These are phyloP conservation scores for Phodopus roborovskii DNA, from an alignment of 2,113 vertebrate species.

Conservation along the genomic window DNA sequence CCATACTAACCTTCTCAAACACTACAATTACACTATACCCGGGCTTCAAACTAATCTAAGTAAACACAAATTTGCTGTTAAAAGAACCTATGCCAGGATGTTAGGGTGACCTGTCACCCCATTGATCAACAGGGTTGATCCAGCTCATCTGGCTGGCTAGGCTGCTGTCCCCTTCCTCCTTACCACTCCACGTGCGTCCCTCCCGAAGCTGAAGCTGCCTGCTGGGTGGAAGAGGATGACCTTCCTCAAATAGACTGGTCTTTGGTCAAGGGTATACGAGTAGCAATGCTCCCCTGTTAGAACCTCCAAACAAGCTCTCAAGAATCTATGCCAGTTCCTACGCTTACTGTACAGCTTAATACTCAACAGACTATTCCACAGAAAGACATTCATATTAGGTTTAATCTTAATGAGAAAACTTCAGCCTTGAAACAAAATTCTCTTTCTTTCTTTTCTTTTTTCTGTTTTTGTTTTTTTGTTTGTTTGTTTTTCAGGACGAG, in stretches of 20 bases:
- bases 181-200: too few species aligned
- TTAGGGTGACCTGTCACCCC: too few species aligned
- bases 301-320: neutral
- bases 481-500: neutral
- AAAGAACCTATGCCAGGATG: conserved; percentile 1
- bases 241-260: too few species aligned
- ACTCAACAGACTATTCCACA: conserved; percentile 47
- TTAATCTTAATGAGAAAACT: conserved; percentile 54
- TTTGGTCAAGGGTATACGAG: too few species aligned
- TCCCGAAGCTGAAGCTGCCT: too few species aligned
- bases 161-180: too few species aligned
- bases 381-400: conserved; percentile 40
- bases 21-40: neutral
- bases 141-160: too few species aligned
- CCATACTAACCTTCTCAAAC: neutral
- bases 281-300: too few species aligned
- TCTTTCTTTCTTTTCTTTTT: neutral
- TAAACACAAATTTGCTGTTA: neutral
- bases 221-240: too few species aligned
- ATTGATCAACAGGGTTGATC: too few species aligned
- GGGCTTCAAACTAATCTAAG: conserved; percentile 15
- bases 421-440: conserved; percentile 16
- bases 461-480: neutral
- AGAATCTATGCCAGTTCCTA: conserved; percentile 19
- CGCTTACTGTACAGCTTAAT: conserved; percentile 16